Evolutionary conservation across 2,113 vertebrate genomes (phyloP).

Genomic region (Perca flavescens): DNA sequence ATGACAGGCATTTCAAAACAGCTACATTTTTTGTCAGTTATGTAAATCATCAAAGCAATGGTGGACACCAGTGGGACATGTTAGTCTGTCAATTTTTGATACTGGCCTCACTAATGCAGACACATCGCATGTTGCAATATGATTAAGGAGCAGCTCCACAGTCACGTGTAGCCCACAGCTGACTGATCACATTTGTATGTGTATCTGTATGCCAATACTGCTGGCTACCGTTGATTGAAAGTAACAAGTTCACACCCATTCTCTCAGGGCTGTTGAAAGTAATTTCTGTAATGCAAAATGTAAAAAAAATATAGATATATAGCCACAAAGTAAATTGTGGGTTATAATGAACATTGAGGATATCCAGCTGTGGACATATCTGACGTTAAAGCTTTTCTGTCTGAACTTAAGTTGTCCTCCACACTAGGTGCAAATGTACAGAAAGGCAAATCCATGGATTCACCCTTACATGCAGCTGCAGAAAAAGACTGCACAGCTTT

Average conservation of each 20-base stretch:
- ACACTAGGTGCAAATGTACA: constrained; percentile 91
- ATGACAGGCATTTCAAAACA: neutral
- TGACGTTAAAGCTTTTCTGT: neutral
- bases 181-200: constrained; percentile 24
- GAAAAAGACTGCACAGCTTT: constrained; percentile 88
- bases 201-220: neutral
- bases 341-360: neutral
- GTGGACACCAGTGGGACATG: neutral
- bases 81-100: neutral
- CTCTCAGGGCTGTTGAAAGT: constrained; percentile 6
- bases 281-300: constrained; percentile 3
- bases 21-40: neutral
- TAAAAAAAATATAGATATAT: neutral
- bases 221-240: constrained; percentile 19
- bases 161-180: constrained; percentile 20
- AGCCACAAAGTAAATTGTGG: neutral
- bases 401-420: neutral
- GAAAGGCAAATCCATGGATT: constrained; percentile 91
- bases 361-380: neutral
- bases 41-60: neutral
- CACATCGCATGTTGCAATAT: neutral
- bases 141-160: neutral
- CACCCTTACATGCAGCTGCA: constrained; percentile 93
- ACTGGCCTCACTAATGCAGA: neutral
- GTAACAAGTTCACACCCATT: neutral